phyloP scores from a whole-genome alignment of 2,797 vertebrate species.

The Eptatretus atami region DNA sequence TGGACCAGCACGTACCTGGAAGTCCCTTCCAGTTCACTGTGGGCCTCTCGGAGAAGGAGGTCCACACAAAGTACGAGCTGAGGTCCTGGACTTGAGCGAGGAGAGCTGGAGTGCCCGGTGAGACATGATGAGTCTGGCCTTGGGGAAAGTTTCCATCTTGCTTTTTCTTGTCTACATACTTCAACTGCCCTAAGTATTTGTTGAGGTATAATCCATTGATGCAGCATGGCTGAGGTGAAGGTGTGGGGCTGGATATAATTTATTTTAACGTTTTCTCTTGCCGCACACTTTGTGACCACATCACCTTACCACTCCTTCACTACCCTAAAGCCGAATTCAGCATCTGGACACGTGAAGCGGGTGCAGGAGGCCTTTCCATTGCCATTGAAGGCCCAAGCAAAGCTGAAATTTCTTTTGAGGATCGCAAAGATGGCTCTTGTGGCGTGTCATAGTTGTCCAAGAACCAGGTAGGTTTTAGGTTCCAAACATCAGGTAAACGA shows the following conservation, averaged over 20 bases:
- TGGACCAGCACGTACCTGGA: slow-evolving; percentile 43
- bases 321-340: slow-evolving; percentile 37
- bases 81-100: slow-evolving; percentile 49
- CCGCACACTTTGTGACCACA: too few species aligned
- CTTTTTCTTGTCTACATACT: too few species aligned
- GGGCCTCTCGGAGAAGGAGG: slow-evolving; percentile 54
- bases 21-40: slow-evolving; percentile 84
- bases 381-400: slow-evolving; percentile 80
- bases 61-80: slow-evolving; percentile 52
- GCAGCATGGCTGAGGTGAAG: too few species aligned
- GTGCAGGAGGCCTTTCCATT: slow-evolving; percentile 58
- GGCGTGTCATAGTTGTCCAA: slow-evolving; percentile 73
- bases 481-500: too few species aligned
- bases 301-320: not conserved
- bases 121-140: not conserved
- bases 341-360: slow-evolving; percentile 73
- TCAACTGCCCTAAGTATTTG: too few species aligned
- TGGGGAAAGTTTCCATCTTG: too few species aligned
- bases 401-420: slow-evolving; percentile 64
- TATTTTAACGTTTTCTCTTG: too few species aligned
- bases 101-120: slow-evolving; percentile 59
- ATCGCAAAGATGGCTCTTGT: slow-evolving; percentile 69
- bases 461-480: slow-evolving; percentile 34
- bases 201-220: too few species aligned
- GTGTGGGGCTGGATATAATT: too few species aligned